A percentile compares a stretch with the other conserved stretches of the same genome.
These are phyloP conservation scores for Heteromurus nitidus DNA, from an alignment of 2,888 invertebrate species.

Conservation along the genomic window DNA sequence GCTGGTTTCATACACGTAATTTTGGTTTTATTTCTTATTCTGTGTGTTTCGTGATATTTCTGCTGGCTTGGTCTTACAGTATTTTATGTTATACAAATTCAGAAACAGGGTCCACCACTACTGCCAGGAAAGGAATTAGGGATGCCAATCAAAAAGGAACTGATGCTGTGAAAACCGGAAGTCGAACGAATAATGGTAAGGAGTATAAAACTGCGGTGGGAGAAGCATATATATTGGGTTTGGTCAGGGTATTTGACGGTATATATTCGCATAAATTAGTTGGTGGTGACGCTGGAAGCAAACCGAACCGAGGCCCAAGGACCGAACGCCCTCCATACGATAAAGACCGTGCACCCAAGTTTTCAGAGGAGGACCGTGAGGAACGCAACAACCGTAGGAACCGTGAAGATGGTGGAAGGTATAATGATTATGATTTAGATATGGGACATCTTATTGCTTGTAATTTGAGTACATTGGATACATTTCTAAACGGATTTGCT, in stretches of 20 bases:
- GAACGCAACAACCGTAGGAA: conserved; percentile 83
- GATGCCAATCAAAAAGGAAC: conserved; percentile 72
- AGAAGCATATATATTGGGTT: background rate
- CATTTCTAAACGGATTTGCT: background rate
- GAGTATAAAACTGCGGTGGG: background rate
- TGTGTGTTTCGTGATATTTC: conserved; percentile 20
- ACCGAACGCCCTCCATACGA: conserved; percentile 66
- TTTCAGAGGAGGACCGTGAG: conserved; percentile 81
- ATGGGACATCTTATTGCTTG: background rate
- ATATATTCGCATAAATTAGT: background rate
- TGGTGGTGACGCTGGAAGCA: conserved; percentile 55
- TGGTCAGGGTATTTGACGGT: background rate
- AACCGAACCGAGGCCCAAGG: conserved; percentile 69
- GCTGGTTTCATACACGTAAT: conserved; percentile 44
- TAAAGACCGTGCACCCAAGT: conserved; percentile 78
- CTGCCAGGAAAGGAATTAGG: conserved; percentile 71
- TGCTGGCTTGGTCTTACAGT: too few species aligned
- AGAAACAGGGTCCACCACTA: conserved; percentile 66
- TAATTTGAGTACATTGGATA: conserved; percentile 1
- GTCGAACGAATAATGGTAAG: conserved; percentile 38
- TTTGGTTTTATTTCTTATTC: conserved; percentile 10
- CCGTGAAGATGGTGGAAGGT: conserved; percentile 74
- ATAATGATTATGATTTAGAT: conserved; percentile 17
- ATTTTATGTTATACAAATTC: background rate
- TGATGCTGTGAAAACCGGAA: conserved; percentile 61